Evolutionary conservation across 2,797 vertebrate species (phyloP).

Genomic region (Pagetopsis macropterus): DNA sequence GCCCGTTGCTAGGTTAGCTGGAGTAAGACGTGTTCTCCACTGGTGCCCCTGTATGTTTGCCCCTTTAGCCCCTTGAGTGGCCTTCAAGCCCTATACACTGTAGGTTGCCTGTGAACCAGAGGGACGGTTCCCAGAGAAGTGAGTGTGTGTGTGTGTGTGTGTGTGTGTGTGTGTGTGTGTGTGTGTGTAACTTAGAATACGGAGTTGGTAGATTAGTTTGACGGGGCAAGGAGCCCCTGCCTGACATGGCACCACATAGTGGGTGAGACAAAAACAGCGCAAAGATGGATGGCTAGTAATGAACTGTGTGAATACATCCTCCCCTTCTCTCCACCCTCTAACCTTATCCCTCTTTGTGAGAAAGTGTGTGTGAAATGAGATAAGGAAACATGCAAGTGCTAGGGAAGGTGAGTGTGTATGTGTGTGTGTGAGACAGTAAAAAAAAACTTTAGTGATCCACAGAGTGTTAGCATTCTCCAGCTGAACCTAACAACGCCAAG

Average conservation of each 20-base stretch:
- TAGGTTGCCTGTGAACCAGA: slow-evolving; percentile 55
- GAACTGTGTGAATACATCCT: slow-evolving; percentile 66
- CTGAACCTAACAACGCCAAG: slow-evolving; percentile 34
- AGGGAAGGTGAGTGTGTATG: slow-evolving; percentile 41
- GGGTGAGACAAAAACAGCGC: slow-evolving; percentile 57
- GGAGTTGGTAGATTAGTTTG: slow-evolving; percentile 64
- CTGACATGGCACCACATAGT: slow-evolving; percentile 64
- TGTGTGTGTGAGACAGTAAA: slow-evolving; percentile 34
- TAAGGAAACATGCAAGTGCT: slow-evolving; percentile 49
- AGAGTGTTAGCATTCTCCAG: slow-evolving; percentile 47
- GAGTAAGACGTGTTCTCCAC: slow-evolving; percentile 52
- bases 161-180: slow-evolving; percentile 30
- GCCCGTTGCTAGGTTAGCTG: slow-evolving; percentile 72
- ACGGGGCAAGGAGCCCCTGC: slow-evolving; percentile 56
- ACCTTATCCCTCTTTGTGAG: slow-evolving; percentile 42
- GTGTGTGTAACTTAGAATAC: slow-evolving; percentile 47
- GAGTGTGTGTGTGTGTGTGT: slow-evolving; percentile 25
- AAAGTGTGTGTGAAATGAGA: slow-evolving; percentile 53
- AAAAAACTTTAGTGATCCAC: slow-evolving; percentile 32
- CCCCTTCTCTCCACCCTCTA: slow-evolving; percentile 38
- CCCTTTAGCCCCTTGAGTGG: slow-evolving; percentile 47
- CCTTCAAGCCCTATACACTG: slow-evolving; percentile 38
- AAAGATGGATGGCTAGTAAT: slow-evolving; percentile 67
- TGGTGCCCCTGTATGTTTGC: slow-evolving; percentile 61
- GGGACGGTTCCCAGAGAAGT: slow-evolving; percentile 54